Conservation (phyloP, 2,113 vertebrate genomes). For the Ovis canadensis region DNA sequence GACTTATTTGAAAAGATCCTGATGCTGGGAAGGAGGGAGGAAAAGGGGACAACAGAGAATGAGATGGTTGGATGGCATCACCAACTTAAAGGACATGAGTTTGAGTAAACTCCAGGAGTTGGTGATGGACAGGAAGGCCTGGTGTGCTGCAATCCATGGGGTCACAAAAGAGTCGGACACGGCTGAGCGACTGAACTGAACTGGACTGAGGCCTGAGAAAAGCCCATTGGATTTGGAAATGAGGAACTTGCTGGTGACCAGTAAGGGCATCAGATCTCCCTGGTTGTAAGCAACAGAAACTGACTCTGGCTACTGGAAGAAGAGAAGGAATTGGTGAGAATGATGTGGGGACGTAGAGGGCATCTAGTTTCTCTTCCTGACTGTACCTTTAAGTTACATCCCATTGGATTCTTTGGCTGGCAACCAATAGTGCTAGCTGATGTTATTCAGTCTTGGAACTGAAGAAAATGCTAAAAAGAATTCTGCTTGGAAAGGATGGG, state of each 20-base stretch:
- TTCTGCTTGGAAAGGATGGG: neutral
- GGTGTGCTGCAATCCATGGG: neutral
- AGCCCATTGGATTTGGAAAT: neutral
- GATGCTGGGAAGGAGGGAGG: neutral
- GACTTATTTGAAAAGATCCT: neutral
- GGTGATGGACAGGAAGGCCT: neutral
- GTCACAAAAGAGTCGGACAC: neutral
- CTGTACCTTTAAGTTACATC: neutral
- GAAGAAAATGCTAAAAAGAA: neutral
- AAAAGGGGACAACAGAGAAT: neutral
- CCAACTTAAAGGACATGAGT: neutral
- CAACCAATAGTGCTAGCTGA: neutral
- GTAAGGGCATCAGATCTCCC: neutral
- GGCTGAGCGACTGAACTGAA: neutral
- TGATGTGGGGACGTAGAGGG: neutral
- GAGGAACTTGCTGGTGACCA: neutral
- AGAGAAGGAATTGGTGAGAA: neutral
- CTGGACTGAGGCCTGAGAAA: neutral
- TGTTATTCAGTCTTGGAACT: neutral
- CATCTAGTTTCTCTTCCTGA: neutral
- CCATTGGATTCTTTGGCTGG: neutral
- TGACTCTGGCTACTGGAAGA: neutral
- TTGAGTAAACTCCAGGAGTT: neutral
- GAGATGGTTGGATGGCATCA: neutral
- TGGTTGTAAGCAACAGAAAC: neutral